Base-by-base conservation (phyloP, 2,113 vertebrate species). In the Pseudorasbora parva region DNA sequence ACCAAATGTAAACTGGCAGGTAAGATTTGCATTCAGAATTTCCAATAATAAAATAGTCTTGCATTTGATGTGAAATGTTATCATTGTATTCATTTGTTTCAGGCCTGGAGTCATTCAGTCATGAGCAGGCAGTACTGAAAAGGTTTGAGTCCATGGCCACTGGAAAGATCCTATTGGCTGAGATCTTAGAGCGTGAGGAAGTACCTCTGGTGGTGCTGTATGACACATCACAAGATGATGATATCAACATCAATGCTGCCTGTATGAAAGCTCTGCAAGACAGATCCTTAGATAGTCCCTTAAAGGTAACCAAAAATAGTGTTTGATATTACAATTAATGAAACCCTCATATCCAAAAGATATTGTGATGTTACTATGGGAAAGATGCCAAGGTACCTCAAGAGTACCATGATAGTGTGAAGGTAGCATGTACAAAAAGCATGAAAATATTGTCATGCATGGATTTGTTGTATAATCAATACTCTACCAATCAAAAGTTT, bases 221-320 rank as follows among this genome's bases (percentile, higher is more conserved):
- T 17, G 98, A 99, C 82, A 99, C 97, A 17, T 98, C 98, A 0
- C 97, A 98, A 88, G 98, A 99, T 78, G 97, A 99, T 1, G 98
- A 99, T 33, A 90, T 99, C 89, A 99, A 99, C 90, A 97, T 99
- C 85, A 99, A 99, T n/a, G 93, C 96, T 30, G 92, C 93, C 82
- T 99, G 97, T 89, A 88, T 97, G 90, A 98, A 96, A 91, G 93
- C 94, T 3, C 83, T 98, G 78, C 94, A 93, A 79, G 97, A 98
- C 91, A 96, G 93, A 89, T 95, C 95, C 0, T 91, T 99, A 66
- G 92, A 95, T 71, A 92, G 93, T 88, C 93, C 95, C 19, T 89
- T 97, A 72, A 94, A 98, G 97, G 98, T 99, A 88, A 68, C 9
- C 8, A 51, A 17, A 41, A 83, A 21, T 8, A 10, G 37, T n/a